A percentile compares a stretch with the other conserved stretches of the same genome.
Conservation (phyloP, 1,140 invertebrate genomes). For the Papilio helenus region DNA sequence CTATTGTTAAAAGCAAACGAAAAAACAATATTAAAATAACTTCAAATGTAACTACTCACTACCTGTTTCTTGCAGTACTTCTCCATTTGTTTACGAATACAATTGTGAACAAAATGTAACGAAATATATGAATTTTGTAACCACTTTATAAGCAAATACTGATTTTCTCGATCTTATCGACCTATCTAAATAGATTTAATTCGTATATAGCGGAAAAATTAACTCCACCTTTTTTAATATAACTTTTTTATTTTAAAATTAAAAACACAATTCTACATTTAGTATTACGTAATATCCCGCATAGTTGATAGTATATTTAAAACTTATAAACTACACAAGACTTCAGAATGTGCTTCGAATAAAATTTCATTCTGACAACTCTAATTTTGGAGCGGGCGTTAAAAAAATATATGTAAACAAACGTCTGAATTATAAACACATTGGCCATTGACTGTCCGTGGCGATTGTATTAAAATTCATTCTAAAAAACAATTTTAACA, state of each 20-base stretch:
- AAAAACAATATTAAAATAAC: conserved; percentile 29
- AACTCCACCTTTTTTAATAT: no score
- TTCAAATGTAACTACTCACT: background rate
- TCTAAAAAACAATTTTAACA: conserved; percentile 29
- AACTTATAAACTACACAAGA: background rate
- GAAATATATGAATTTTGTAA: background rate
- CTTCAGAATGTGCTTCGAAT: conserved; percentile 4
- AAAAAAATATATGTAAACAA: conserved; percentile 25
- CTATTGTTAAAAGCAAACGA: conserved; percentile 20
- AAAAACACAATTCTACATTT: background rate
- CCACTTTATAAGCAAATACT: no score
- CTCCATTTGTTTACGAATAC: background rate
- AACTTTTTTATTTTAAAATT: background rate
- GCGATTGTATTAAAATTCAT: conserved; percentile 30
- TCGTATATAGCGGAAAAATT: no score
- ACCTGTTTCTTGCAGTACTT: conserved; percentile 18
- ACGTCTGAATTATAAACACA: conserved; percentile 25
- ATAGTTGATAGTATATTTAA: conserved; percentile 11
- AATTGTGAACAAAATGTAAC: no score
- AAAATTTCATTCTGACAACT: background rate
- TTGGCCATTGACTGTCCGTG: conserved; percentile 15
- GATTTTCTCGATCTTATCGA: no score
- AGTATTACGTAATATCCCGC: background rate
- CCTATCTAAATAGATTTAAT: no score
- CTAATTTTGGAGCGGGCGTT: conserved; percentile 23